Conservation (phyloP, 2,113 vertebrate species). For the Corapipo altera region DNA sequence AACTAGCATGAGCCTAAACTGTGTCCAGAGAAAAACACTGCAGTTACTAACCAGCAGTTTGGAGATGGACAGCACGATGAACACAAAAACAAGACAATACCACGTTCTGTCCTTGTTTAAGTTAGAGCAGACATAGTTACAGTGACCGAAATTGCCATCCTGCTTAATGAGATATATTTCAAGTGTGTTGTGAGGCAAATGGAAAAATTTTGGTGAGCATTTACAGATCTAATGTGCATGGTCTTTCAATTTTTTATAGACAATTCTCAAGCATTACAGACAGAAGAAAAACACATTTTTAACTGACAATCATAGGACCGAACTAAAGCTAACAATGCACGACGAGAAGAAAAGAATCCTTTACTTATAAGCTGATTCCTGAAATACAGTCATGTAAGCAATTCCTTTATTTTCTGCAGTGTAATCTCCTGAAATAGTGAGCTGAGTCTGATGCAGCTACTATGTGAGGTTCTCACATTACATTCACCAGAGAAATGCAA, state of each 20-base stretch:
- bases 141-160: not conserved
- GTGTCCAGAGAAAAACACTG: not conserved
- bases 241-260: not conserved
- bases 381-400: not conserved
- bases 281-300: not conserved
- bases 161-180: not conserved
- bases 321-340: not conserved
- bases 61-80: not conserved
- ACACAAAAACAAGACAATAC: not conserved
- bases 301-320: not conserved
- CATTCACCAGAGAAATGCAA: not conserved
- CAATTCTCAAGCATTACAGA: not conserved
- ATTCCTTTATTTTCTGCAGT: not conserved
- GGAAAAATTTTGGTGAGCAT: not conserved
- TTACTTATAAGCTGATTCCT: not conserved
- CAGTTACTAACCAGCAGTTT: not conserved
- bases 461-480: constrained; percentile 9
- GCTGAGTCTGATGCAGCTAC: constrained; percentile 17
- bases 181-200: not conserved
- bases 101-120: not conserved
- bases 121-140: not conserved
- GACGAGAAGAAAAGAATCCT: not conserved
- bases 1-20: not conserved
- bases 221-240: not conserved
- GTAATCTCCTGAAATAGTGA: not conserved